Percentiles rank a stretch among this genome's conserved stretches.
phyloP scores from a whole-genome alignment of 2,888 invertebrate species.

The Aquatica leii region DNA sequence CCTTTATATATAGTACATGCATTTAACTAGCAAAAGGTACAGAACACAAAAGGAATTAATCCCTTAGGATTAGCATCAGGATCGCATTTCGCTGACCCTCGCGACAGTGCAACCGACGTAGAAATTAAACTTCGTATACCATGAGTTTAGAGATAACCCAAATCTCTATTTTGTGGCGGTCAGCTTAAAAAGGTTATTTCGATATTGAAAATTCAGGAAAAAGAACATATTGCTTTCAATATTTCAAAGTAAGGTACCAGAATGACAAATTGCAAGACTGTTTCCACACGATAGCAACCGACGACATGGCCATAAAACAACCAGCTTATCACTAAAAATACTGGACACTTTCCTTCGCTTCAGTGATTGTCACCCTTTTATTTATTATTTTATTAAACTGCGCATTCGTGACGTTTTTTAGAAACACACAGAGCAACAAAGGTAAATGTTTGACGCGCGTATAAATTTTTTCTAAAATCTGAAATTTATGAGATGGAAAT shows the following conservation, averaged over 20 bases:
- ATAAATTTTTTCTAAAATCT: too few relatives aligned
- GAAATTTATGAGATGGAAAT: conserved; percentile 10
- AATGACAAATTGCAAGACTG: conserved; percentile 23
- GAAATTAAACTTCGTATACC: conserved; percentile 30
- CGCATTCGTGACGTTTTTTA: conserved; percentile 15
- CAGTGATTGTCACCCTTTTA: conserved; percentile 32
- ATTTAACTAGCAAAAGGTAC: conserved; percentile 32
- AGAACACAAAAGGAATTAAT: conserved; percentile 39
- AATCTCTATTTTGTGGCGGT: conserved; percentile 13
- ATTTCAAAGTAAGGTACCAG: conserved; percentile 8
- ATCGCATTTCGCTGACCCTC: conserved; percentile 39
- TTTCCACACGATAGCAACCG: conserved; percentile 27
- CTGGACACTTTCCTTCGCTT: conserved; percentile 34
- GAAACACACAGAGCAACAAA: conserved; percentile 6
- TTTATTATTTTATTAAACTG: conserved; percentile 36
- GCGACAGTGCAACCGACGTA: conserved; percentile 28
- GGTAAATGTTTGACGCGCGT: conserved; percentile 7
- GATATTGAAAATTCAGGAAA: conserved; percentile 3
- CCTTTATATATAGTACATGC: conserved; percentile 33
- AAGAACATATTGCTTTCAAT: conserved; percentile 20
- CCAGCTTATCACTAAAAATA: conserved; percentile 35
- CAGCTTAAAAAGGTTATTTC: not conserved
- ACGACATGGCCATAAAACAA: conserved; percentile 34
- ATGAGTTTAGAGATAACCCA: conserved; percentile 23
- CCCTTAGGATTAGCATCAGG: conserved; percentile 41